Conservation (phyloP, 2,888 invertebrate genomes). For the Busseola fusca region DNA sequence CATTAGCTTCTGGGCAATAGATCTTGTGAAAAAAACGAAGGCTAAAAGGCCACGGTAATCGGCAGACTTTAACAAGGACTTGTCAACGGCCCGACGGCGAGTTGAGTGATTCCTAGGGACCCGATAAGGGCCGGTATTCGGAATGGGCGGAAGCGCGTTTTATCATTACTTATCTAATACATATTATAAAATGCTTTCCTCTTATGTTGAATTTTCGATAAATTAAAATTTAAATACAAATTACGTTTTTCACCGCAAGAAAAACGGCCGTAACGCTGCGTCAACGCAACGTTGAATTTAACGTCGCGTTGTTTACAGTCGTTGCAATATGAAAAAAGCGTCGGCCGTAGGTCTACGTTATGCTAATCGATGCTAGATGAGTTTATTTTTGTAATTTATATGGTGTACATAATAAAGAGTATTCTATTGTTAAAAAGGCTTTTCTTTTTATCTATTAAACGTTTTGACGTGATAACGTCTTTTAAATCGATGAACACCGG, state of each 20-base stretch:
- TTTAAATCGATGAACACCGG: no score
- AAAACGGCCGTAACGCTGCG: neutral
- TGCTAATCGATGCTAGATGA: neutral
- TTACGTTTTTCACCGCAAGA: neutral
- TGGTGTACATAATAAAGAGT: no score
- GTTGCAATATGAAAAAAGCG: neutral
- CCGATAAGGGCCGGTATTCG: constrained; percentile 26
- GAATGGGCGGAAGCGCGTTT: neutral
- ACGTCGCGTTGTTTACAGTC: no score
- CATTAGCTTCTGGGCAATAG: constrained; percentile 61
- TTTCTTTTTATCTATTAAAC: neutral
- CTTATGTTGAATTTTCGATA: neutral
- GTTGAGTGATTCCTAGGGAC: constrained; percentile 73
- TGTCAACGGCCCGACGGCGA: constrained; percentile 73
- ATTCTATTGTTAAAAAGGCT: neutral
- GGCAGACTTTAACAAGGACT: constrained; percentile 77
- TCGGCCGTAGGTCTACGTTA: neutral
- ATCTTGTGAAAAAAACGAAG: constrained; percentile 62
- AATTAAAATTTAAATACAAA: neutral
- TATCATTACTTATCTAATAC: neutral
- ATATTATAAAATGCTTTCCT: neutral
- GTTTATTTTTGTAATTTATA: no score
- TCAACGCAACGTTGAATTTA: no score
- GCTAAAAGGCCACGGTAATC: constrained; percentile 71
- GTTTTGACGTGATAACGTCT: no score